Evolutionary conservation across 2,797 vertebrate genomes (phyloP).

Genomic region (Poecilia picta): DNA sequence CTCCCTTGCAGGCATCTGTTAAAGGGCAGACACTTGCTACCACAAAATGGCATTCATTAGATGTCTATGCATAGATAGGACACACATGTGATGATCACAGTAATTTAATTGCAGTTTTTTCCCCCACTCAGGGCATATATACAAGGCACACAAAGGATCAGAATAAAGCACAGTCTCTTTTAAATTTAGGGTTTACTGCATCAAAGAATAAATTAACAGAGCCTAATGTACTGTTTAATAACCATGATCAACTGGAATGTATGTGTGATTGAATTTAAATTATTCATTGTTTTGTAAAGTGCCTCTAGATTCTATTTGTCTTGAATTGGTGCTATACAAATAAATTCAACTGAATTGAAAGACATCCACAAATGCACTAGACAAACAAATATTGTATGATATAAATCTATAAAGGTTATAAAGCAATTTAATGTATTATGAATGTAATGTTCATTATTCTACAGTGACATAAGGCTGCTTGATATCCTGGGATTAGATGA

Average conservation of each 20-base stretch:
- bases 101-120: constrained; percentile 6
- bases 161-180: not conserved
- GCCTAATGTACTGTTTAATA: too few relatives aligned
- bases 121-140: constrained; percentile 28
- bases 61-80: constrained; percentile 34
- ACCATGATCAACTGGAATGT: too few relatives aligned
- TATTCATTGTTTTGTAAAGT: too few relatives aligned
- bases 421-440: not conserved
- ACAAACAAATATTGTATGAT: not conserved
- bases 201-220: not conserved
- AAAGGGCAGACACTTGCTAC: constrained; percentile 88
- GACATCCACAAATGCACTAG: not conserved
- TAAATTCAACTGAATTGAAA: too few relatives aligned
- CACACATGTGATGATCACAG: constrained; percentile 18
- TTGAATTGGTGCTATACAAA: too few relatives aligned
- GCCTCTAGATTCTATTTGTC: too few relatives aligned
- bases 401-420: not conserved
- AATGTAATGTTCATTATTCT: not conserved
- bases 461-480: not conserved
- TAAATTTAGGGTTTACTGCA: not conserved
- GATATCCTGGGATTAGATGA: not conserved
- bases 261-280: too few relatives aligned
- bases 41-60: constrained; percentile 54
- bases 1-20: constrained; percentile 60
- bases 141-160: constrained; percentile 28